Conservation (phyloP, 2,888 invertebrate species). For the Creontiades dilutus region DNA sequence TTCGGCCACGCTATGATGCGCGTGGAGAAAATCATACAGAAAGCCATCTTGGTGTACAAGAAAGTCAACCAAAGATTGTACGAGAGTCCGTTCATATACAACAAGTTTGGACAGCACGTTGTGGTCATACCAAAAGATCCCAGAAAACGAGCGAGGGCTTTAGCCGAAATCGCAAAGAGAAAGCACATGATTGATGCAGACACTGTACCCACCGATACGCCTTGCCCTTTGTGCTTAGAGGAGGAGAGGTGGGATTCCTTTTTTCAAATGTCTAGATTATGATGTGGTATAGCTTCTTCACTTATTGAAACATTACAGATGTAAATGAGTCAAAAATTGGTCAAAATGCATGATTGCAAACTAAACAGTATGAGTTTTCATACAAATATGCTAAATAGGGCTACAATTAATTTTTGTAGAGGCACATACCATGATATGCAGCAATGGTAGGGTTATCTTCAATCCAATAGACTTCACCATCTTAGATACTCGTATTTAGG, state of each 20-base stretch:
- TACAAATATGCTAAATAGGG: too few species aligned
- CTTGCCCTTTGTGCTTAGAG: constrained; percentile 59
- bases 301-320: too few species aligned
- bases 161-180: constrained; percentile 56
- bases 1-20: constrained; percentile 69
- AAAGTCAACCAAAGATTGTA: constrained; percentile 47
- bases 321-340: too few species aligned
- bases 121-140: constrained; percentile 64
- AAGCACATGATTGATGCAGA: constrained; percentile 67
- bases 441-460: too few species aligned
- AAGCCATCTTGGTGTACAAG: constrained; percentile 58
- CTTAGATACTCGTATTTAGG: too few species aligned
- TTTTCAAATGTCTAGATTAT: not conserved
- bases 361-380: too few species aligned
- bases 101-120: constrained; percentile 63
- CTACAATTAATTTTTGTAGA: too few species aligned
- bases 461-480: too few species aligned
- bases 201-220: constrained; percentile 54
- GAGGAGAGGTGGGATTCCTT: constrained; percentile 33
- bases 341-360: too few species aligned
- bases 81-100: constrained; percentile 62
- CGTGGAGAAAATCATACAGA: constrained; percentile 62
- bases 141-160: constrained; percentile 61
- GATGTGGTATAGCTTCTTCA: too few species aligned
- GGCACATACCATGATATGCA: too few species aligned